Conservation (phyloP, 2,888 invertebrate species). For the Apoda limacodes region DNA sequence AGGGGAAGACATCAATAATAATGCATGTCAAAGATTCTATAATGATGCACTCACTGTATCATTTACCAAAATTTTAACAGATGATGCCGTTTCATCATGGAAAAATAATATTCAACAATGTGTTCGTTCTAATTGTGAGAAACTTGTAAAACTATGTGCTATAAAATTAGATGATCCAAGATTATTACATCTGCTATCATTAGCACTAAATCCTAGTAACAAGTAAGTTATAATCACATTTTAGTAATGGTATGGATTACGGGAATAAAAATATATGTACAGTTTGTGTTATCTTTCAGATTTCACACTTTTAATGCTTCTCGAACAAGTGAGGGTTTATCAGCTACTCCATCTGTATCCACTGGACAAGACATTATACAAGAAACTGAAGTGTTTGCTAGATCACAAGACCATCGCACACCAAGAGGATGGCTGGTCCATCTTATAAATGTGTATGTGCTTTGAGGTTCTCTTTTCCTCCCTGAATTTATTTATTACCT, state of each 20-base stretch:
- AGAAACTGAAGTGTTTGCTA: constrained; percentile 70
- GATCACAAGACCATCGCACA: constrained; percentile 82
- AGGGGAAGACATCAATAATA: constrained; percentile 90
- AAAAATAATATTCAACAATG: constrained; percentile 96
- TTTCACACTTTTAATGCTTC: constrained; percentile 89
- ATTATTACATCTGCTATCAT: constrained; percentile 89
- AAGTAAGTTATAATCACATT: constrained; percentile 72
- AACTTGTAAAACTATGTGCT: constrained; percentile 92
- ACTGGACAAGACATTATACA: constrained; percentile 49
- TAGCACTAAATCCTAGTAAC: constrained; percentile 95
- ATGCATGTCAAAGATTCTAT: constrained; percentile 94
- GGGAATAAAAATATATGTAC: background rate
- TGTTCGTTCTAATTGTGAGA: constrained; percentile 93
- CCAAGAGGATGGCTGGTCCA: constrained; percentile 97
- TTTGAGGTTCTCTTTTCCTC: no score
- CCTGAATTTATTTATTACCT: no score
- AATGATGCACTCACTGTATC: constrained; percentile 93
- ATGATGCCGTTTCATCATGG: constrained; percentile 98
- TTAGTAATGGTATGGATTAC: no score
- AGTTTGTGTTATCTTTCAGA: constrained; percentile 45
- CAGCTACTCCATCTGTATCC: constrained; percentile 57
- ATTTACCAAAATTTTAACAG: constrained; percentile 96
- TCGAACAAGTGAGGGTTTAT: constrained; percentile 76
- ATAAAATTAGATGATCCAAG: constrained; percentile 95
- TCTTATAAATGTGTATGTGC: constrained; percentile 85